These are phyloP conservation scores for Adelognathus sp. DNA, from an alignment of 2,888 invertebrate species.

Conservation along the genomic window DNA sequence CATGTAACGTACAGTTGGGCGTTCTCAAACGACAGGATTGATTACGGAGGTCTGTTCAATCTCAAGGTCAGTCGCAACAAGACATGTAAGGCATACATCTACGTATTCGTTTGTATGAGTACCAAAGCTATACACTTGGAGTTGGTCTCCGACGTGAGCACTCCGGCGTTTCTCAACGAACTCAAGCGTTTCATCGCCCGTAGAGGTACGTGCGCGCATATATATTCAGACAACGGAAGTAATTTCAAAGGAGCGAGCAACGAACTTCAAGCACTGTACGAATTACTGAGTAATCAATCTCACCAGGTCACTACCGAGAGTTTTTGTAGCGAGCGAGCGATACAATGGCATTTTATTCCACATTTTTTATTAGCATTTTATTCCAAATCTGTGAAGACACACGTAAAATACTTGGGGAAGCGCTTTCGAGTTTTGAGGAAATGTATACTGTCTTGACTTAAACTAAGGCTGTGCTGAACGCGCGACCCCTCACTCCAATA, in stretches of 20 bases:
- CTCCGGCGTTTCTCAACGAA: constrained; percentile 68
- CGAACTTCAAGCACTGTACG: constrained; percentile 58
- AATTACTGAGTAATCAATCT: too few species aligned
- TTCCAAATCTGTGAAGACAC: constrained; percentile 66
- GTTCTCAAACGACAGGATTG: constrained; percentile 18
- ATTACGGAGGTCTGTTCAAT: constrained; percentile 40
- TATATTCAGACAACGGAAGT: constrained; percentile 70
- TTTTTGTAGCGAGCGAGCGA: neutral
- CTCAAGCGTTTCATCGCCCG: constrained; percentile 68
- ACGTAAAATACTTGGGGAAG: constrained; percentile 55
- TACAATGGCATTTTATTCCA: constrained; percentile 66
- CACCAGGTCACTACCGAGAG: too few species aligned
- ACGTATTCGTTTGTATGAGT: constrained; percentile 68
- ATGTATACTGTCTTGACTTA: constrained; percentile 51
- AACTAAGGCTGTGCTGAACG: constrained; percentile 59
- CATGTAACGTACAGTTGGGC: constrained; percentile 11
- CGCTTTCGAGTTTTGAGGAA: constrained; percentile 63
- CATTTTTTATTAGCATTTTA: too few species aligned
- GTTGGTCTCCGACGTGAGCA: constrained; percentile 64
- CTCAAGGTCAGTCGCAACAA: constrained; percentile 26
- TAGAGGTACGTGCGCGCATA: constrained; percentile 62
- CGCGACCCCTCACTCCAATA: constrained; percentile 54
- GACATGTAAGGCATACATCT: constrained; percentile 30
- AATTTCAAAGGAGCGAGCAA: constrained; percentile 72
- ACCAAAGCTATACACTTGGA: constrained; percentile 71